phyloP scores from a whole-genome alignment of 2,888 invertebrate genomes.

The Dryomyza anilis region DNA sequence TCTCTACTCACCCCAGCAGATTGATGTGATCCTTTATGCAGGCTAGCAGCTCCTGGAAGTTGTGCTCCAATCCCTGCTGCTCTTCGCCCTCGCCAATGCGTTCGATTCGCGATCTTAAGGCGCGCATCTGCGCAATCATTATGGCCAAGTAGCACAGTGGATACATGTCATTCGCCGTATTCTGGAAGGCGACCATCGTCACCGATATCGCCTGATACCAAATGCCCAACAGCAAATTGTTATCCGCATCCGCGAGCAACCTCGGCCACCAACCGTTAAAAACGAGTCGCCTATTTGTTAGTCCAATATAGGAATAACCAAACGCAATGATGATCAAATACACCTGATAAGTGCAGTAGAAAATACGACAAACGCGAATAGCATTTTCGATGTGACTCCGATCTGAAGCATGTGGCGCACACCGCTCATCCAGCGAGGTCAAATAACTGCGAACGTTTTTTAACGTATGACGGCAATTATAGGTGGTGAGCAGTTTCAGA shows the following conservation, averaged over 20 bases:
- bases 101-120: slow-evolving; percentile 35
- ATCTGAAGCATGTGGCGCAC: slow-evolving; percentile 26
- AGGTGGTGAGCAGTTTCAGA: slow-evolving; percentile 31
- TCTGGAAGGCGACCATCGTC: slow-evolving; percentile 27
- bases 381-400: slow-evolving; percentile 30
- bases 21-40: slow-evolving; percentile 41
- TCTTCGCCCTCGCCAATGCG: slow-evolving; percentile 37
- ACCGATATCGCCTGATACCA: slow-evolving; percentile 30
- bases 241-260: slow-evolving; percentile 27
- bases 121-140: slow-evolving; percentile 37
- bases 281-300: slow-evolving; percentile 26
- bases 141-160: slow-evolving; percentile 37
- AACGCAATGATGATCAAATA: slow-evolving; percentile 27
- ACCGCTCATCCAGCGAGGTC: slow-evolving; percentile 33
- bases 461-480: slow-evolving; percentile 22
- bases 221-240: slow-evolving; percentile 31
- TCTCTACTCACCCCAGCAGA: slow-evolving; percentile 36
- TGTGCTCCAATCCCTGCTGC: slow-evolving; percentile 13
- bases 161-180: slow-evolving; percentile 36
- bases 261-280: slow-evolving; percentile 39
- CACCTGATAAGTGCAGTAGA: slow-evolving; percentile 28
- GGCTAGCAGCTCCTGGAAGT: slow-evolving; percentile 37
- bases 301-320: slow-evolving; percentile 33
- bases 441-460: slow-evolving; percentile 24
- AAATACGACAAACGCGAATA: slow-evolving; percentile 30